A percentile compares a stretch with the other conserved stretches of the same genome.
Conservation (phyloP, 2,888 invertebrate genomes). For the Chirona hameri region DNA sequence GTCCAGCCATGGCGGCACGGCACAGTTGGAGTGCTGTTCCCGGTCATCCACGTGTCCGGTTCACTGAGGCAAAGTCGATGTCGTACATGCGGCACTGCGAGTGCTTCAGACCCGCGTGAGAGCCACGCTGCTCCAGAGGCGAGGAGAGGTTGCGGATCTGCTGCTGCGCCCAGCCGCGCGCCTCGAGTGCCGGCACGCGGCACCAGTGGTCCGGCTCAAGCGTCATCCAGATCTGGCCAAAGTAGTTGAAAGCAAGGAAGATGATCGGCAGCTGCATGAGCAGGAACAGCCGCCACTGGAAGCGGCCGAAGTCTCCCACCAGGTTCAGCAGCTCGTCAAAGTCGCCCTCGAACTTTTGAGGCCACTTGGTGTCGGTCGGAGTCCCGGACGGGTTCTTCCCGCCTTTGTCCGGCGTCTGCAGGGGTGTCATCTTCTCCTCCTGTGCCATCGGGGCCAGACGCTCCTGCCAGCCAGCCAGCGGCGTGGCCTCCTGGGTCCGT, state of each 20-base stretch:
- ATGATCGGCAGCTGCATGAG: constrained; percentile 65
- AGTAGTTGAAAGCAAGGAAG: constrained; percentile 37
- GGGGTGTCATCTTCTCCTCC: too few species aligned
- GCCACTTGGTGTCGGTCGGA: not conserved
- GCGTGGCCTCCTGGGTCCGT: too few species aligned
- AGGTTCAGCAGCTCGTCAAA: constrained; percentile 79
- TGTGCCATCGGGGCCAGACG: too few species aligned
- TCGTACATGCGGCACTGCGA: constrained; percentile 73
- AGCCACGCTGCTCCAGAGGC: constrained; percentile 51
- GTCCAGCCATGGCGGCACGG: constrained; percentile 75
- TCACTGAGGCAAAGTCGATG: constrained; percentile 60
- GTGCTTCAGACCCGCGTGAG: constrained; percentile 43
- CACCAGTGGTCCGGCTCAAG: constrained; percentile 88
- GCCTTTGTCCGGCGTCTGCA: too few species aligned
- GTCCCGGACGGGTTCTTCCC: too few species aligned
- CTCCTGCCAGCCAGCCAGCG: too few species aligned
- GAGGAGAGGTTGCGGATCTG: constrained; percentile 58
- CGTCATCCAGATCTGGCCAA: constrained; percentile 44
- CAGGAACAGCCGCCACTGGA: constrained; percentile 54
- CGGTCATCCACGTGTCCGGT: constrained; percentile 59
- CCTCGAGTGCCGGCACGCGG: constrained; percentile 63
- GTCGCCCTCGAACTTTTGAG: constrained; percentile 49
- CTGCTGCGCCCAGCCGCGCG: constrained; percentile 59
- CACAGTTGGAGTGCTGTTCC: constrained; percentile 65
- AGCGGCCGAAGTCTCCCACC: constrained; percentile 78